phyloP scores from a whole-genome alignment of 2,797 vertebrate species.

The Pseudochirops cupreus region DNA sequence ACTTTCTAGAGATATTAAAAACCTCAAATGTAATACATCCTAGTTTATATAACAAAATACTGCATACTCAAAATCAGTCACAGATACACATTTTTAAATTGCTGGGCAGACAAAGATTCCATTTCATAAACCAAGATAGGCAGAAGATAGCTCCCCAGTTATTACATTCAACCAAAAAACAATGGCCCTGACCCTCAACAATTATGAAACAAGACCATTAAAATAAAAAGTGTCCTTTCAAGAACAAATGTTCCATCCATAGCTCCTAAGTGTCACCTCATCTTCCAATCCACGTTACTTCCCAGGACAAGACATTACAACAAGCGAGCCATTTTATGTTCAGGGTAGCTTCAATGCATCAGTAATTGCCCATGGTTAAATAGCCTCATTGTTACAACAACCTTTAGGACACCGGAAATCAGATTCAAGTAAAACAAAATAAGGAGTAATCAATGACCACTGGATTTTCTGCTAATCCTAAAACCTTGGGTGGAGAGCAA shows the following conservation, averaged over 20 bases:
- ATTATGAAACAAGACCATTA: background rate
- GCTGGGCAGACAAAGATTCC: background rate
- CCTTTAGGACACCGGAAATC: slow-evolving; percentile 29
- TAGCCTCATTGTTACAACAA: slow-evolving; percentile 20
- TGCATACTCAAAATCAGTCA: background rate
- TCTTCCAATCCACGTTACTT: slow-evolving; percentile 31
- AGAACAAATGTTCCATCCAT: slow-evolving; percentile 14
- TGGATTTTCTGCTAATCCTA: slow-evolving; percentile 31
- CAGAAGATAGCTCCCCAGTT: slow-evolving; percentile 12
- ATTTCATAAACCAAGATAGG: slow-evolving; percentile 28
- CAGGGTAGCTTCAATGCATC: background rate
- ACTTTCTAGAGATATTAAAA: slow-evolving; percentile 5
- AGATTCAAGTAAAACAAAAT: slow-evolving; percentile 27
- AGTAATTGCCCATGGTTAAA: background rate
- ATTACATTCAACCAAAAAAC: background rate
- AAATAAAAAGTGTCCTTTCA: background rate
- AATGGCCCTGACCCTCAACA: background rate
- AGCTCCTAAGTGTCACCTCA: background rate
- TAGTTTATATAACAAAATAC: background rate
- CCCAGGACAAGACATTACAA: background rate
- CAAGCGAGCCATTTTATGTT: slow-evolving; percentile 4
- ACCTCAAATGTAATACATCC: slow-evolving; percentile 12
- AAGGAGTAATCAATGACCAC: background rate
- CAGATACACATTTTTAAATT: slow-evolving; percentile 16
- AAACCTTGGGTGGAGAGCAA: slow-evolving; percentile 14